Evolutionary conservation across 2,113 vertebrate species (phyloP), one percentile per base, ranked within the genome.

Genomic region (Aspiorhynchus laticeps): DNA sequence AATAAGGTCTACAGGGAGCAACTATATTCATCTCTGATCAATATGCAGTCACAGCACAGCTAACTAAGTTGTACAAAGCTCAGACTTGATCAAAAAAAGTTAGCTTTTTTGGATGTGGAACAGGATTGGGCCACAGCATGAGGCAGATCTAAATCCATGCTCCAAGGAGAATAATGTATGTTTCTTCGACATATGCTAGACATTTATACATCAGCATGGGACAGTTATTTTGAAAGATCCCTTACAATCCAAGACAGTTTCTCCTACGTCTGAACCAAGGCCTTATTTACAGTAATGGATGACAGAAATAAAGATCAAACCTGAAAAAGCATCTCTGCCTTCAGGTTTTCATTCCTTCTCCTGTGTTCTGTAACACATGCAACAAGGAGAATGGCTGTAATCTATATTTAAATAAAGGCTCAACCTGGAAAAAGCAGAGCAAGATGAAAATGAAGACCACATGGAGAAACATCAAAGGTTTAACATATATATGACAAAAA

Each of bases 21-120:
- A n/a, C n/a, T n/a, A 31, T 81, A 51, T 77, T 74, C 41, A n/a
- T 41, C 26, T 17, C 59, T 73, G 83, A 88, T 71, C 80, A 86
- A 74, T 53, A 86, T 24, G 73, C 86, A 77, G 83, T 65, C 84
- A 84, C 41, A 38, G 48, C 41, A 41, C 77, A 51, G 67, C 75
- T 84, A 41, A 84, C 53, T 51, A 46, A 79, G 19, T 63, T 19
- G 46, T 48, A n/a, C 9, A 46, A 51, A 73, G 17, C 63, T 33
- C 21, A 84, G 61, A 79, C 63, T 41, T 59, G 17, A 75, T 46
- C 73, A 74, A 73, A 79, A 77, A 53, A 26, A 48, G 43, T 74
- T 31, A 15, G 33, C 48, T 56, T 77, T 28, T 10, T 78, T 7
- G 7, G 63, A 76, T 53, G 19, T 11, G 5, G 28, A 53, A 56